Base-by-base conservation (phyloP, 2,888 invertebrate species). In the Biston betularia region DNA sequence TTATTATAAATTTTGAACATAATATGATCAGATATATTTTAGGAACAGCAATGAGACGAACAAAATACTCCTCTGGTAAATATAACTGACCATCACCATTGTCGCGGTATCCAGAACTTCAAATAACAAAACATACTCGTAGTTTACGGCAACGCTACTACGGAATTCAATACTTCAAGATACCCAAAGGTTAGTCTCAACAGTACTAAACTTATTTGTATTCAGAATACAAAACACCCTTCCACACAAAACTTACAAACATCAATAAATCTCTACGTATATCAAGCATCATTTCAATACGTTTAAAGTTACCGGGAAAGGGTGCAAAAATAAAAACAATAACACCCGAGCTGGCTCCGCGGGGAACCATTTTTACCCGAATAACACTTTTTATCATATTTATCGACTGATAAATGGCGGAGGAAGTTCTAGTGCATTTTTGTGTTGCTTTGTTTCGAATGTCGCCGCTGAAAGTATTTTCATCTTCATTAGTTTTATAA, bases 371-470 rank as follows among this genome's bases (percentile, higher is more conserved):
- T 90, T 82, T 81, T 87, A 81, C 90, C 89, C 90, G 90, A 87
- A 91, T 92, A 91, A 92, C 85, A 92, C 92, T 88, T 93, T 92
- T 90, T 93, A 93, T 93, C 93, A 93, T 92, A 93, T 93, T 93
- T 93, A 93, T 93, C 89, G 90, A 90, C 91, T 92, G 91, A 88
- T 89, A 90, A 91, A 93, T 92, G 90, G 88, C 79, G 83, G 84
- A 80, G 81, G 76, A 82, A 74, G 77, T 75, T 74, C 85, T 86
- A 92, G 92, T 90, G 92, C 92, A 85, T 92, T 92, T 89, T 81
- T 90, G 78, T 91, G 92, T 91, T 88, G 68, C 77, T 72, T 79
- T 49, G 49, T 58, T 48, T 1, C 74, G 79, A 61, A 40, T 8
- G 12, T 9, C 2, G 11, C 15, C 15, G 15, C 15, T 15, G 6